Base-by-base conservation (phyloP, 2,797 vertebrate species). In the Artibeus jamaicensis region DNA sequence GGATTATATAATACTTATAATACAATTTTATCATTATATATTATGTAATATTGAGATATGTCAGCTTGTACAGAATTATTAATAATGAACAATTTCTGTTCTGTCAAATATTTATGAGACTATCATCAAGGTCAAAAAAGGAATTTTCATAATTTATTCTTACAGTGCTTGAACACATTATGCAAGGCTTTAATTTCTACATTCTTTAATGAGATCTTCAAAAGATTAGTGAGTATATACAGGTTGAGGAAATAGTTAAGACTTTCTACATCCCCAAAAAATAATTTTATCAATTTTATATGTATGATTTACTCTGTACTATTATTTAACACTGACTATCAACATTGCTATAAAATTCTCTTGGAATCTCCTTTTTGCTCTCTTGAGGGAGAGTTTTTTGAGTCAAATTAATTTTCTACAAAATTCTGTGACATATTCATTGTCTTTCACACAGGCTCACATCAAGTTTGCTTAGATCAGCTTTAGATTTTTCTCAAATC, bases 371-470 rank as follows among this genome's bases (percentile, higher is more conserved):
- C 46, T 70, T 93, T 95, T 83, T 39, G 22, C 50, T 85, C 4
- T 93, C 6, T 39, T 90, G 24, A 26, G 68, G 46, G 11, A 91
- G 6, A 68, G 15, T 15, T 90, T 57, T 89, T 44, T 89, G 93
- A 97, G 6, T 86, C 2, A 74, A 21, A 12, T 67, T 96, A 94
- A 89, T 98, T 96, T 97, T 74, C 34, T 19, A 77, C 26, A 70
- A 62, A 26, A 94, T 76, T 2, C 0, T 11, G 8, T 91, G 76
- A 71, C 44, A 95, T 96, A 93, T 48, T 95, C 48, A 70, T 95
- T 71, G 53, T 91, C 22, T 85, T 88, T 94, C 12, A 79, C 16
- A 42, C 4, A 46, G 21, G 2, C 11, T 82, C 73, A 78, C 12
- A 67, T 57, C 29, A 85, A 74, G 48, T 78, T 91, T 78, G 21